Evolutionary conservation across 2,113 vertebrate species (phyloP).

Genomic region (Procapra przewalskii): DNA sequence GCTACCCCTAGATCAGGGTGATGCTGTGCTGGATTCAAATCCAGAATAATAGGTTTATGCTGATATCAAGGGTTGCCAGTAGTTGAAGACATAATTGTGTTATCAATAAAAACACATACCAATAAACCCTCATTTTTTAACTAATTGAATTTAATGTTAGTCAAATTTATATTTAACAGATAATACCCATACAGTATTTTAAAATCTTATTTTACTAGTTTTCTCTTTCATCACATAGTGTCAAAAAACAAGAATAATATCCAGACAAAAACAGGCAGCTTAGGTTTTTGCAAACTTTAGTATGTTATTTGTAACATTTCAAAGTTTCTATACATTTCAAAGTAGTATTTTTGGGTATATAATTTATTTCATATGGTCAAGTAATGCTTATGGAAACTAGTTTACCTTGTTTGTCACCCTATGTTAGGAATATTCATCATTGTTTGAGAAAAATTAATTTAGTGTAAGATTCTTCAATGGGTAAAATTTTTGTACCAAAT

Average conservation of each 20-base stretch:
- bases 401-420: neutral
- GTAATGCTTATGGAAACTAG: neutral
- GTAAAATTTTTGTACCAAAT: neutral
- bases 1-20: neutral
- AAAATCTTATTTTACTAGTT: conserved; percentile 9
- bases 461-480: neutral
- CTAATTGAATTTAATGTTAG: neutral
- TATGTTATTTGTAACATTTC: neutral
- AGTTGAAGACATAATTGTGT: neutral
- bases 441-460: neutral
- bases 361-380: neutral
- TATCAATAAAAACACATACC: neutral
- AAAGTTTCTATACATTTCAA: neutral
- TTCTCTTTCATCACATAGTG: neutral
- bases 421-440: neutral
- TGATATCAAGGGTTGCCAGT: neutral
- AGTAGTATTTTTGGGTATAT: neutral
- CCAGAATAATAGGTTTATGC: neutral
- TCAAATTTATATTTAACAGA: neutral
- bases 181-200: neutral
- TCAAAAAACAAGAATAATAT: neutral
- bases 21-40: neutral
- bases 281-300: neutral
- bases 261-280: neutral
- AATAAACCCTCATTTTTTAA: neutral